phyloP scores from a whole-genome alignment of 2,888 invertebrate genomes.

The Drosophila percnosoma region DNA sequence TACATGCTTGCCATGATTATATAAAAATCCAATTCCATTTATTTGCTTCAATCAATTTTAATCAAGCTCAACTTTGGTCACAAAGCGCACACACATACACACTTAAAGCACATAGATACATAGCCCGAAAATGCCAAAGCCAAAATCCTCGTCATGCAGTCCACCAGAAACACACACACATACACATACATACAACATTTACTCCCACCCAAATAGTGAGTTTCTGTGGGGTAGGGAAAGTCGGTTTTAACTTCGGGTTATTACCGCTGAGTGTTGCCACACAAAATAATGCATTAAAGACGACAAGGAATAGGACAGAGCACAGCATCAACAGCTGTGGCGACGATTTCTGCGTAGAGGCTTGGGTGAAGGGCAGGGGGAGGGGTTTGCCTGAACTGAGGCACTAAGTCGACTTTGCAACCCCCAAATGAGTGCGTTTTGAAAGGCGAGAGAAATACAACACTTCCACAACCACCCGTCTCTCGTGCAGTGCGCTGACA shows the following conservation, averaged over 20 bases:
- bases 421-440: constrained; percentile 33
- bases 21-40: constrained; percentile 69
- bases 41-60: constrained; percentile 81
- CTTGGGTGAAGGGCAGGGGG: not conserved
- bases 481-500: constrained; percentile 10
- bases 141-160: constrained; percentile 39
- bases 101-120: constrained; percentile 12
- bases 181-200: constrained; percentile 21
- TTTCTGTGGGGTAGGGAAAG: not conserved
- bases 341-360: constrained; percentile 27
- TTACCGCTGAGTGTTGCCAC: constrained; percentile 80
- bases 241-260: constrained; percentile 74
- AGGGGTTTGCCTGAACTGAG: constrained; percentile 8
- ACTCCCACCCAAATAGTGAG: constrained; percentile 9
- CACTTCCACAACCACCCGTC: not conserved
- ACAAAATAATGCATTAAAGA: constrained; percentile 79
- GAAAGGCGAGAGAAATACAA: constrained; percentile 41
- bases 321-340: constrained; percentile 65
- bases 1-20: constrained; percentile 42
- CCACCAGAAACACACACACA: constrained; percentile 11
- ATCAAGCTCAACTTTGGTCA: constrained; percentile 62
- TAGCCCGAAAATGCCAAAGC: constrained; percentile 42
- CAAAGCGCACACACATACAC: constrained; percentile 23
- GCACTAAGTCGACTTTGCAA: constrained; percentile 36
- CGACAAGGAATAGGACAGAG: constrained; percentile 60